A percentile compares a stretch with the other conserved stretches of the same genome.
phyloP scores from a whole-genome alignment of 2,113 vertebrate genomes.

The Onychorhynchus coronatus region DNA sequence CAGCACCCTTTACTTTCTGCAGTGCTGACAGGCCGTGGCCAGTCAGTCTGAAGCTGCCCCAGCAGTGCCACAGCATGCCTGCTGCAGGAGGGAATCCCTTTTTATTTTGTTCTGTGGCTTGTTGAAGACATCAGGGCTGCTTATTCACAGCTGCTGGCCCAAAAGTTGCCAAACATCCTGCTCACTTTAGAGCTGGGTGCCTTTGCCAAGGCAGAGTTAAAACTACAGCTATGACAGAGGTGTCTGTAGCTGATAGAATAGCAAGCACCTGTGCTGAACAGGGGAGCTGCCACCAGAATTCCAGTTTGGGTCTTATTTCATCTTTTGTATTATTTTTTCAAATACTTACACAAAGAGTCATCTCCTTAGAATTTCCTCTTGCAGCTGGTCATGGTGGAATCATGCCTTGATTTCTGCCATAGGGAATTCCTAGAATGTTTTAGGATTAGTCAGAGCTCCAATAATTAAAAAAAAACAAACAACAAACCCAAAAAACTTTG shows the following conservation, averaged over 20 bases:
- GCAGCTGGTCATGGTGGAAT: not conserved
- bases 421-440: conserved; percentile 24
- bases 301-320: not conserved
- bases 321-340: not conserved
- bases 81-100: not conserved
- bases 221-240: not conserved
- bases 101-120: not conserved
- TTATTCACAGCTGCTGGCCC: not conserved
- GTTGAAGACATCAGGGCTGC: not conserved
- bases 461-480: not conserved
- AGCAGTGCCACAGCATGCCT: not conserved
- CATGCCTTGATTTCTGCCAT: not conserved
- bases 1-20: not conserved
- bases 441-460: not conserved
- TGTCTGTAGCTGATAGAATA: not conserved
- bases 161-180: not conserved
- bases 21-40: not conserved
- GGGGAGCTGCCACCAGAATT: not conserved
- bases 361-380: conserved; percentile 36
- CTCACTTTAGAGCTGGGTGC: not conserved
- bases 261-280: not conserved
- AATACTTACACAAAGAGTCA: not conserved
- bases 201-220: not conserved
- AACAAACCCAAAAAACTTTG: not conserved
- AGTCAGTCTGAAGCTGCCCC: not conserved